phyloP scores from a whole-genome alignment of 2,113 vertebrate genomes.

The Paramisgurnus dabryanus region DNA sequence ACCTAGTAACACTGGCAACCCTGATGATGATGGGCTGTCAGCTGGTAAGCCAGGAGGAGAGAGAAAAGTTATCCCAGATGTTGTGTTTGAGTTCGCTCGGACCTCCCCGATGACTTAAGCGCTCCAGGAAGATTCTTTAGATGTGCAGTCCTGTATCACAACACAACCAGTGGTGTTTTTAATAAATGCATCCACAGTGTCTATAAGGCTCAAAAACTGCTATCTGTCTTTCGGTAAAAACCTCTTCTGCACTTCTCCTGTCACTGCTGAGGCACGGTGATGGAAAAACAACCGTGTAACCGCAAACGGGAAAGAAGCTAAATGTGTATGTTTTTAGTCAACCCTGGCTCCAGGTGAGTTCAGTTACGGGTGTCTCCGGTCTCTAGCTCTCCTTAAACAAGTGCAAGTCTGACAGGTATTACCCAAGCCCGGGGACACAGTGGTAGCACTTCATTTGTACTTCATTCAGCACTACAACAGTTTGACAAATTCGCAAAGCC shows the following conservation, averaged over 20 bases:
- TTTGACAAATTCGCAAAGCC: slow-evolving; percentile 66
- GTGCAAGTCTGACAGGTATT: slow-evolving; percentile 60
- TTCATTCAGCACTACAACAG: slow-evolving; percentile 61
- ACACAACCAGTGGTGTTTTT: no score
- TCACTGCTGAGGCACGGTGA: not conserved
- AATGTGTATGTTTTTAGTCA: slow-evolving; percentile 30
- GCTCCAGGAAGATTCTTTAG: slow-evolving; percentile 16
- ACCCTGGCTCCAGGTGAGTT: slow-evolving; percentile 13
- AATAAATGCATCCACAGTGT: no score
- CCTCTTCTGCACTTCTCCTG: not conserved
- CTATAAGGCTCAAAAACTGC: not conserved
- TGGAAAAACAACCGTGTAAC: not conserved
- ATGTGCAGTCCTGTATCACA: slow-evolving; percentile 27
- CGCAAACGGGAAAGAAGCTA: not conserved
- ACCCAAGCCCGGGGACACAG: slow-evolving; percentile 53
- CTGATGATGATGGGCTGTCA: slow-evolving; percentile 71
- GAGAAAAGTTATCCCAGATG: slow-evolving; percentile 40
- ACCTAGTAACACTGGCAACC: slow-evolving; percentile 56
- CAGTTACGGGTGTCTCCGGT: slow-evolving; percentile 17
- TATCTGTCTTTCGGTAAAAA: not conserved
- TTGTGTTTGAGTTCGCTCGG: slow-evolving; percentile 36
- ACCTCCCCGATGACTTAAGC: slow-evolving; percentile 24
- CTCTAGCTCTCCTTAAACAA: slow-evolving; percentile 41
- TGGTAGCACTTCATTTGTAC: slow-evolving; percentile 59
- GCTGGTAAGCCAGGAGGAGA: slow-evolving; percentile 55